A percentile compares a stretch with the other conserved stretches of the same genome.
Evolutionary conservation across 2,888 invertebrate species (phyloP).

Genomic region (Drosophila fungiperda): DNA sequence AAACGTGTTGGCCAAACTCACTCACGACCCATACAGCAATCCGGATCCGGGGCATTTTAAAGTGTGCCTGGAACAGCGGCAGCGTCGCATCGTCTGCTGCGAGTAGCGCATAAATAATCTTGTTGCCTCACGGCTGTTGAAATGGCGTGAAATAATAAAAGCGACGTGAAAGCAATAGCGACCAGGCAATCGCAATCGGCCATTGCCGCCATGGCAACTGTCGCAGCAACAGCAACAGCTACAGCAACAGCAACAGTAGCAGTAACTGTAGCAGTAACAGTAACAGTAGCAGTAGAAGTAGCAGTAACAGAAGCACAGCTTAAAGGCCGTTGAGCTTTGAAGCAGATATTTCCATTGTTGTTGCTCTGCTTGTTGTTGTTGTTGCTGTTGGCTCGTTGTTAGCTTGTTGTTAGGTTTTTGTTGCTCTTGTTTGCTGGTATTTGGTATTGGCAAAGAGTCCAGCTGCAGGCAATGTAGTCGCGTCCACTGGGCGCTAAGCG

Average conservation of each 20-base stretch:
- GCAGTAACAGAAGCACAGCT: conserved; percentile 17
- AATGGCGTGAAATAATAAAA: conserved; percentile 81
- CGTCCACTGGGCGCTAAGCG: conserved; percentile 28
- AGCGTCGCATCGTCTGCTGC: conserved; percentile 41
- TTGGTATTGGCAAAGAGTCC: conserved; percentile 39
- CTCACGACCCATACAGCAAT: conserved; percentile 24
- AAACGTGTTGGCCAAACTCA: conserved; percentile 57
- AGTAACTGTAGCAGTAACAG: conserved; percentile 12
- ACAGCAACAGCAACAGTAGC: not conserved
- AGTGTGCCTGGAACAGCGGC: conserved; percentile 52
- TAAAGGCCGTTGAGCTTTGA: conserved; percentile 56
- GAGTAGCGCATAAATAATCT: conserved; percentile 78
- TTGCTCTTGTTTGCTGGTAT: conserved; percentile 35
- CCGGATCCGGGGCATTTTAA: conserved; percentile 56
- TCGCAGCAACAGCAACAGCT: conserved; percentile 19
- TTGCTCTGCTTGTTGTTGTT: conserved; percentile 30
- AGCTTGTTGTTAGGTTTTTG: conserved; percentile 22
- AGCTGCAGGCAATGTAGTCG: conserved; percentile 53
- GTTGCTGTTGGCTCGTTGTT: conserved; percentile 9
- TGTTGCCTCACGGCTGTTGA: conserved; percentile 80
- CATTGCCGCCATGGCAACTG: conserved; percentile 14
- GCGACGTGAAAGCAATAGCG: conserved; percentile 76
- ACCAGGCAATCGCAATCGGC: conserved; percentile 51
- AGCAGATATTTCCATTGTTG: conserved; percentile 18
- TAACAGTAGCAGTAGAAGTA: conserved; percentile 26